Conservation (phyloP, 2,113 vertebrate genomes). For the Rallus limicola region DNA sequence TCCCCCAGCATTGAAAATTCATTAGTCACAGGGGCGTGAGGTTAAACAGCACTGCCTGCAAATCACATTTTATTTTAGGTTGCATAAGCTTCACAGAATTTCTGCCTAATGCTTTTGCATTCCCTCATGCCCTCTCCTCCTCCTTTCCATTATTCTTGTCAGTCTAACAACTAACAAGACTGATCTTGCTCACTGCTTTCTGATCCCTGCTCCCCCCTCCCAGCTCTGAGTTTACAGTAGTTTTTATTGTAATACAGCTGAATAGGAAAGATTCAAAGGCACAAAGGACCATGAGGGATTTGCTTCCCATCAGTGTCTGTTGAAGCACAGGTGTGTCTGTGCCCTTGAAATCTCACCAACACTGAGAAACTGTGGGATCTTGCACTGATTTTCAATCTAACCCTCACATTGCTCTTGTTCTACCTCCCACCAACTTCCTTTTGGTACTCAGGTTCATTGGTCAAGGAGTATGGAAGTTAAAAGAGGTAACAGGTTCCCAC, state of each 20-base stretch:
- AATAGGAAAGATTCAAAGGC: background rate
- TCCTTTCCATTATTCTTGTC: conserved; percentile 5
- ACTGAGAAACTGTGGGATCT: background rate
- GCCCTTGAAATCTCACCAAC: background rate
- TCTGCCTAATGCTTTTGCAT: background rate
- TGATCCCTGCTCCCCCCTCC: background rate
- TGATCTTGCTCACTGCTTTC: background rate
- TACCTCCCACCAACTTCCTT: background rate
- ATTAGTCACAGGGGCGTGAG: background rate
- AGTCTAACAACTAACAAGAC: background rate
- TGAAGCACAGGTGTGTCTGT: background rate
- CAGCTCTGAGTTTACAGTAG: background rate
- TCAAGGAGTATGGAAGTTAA: background rate
- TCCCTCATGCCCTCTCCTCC: background rate
- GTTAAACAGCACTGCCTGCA: background rate
- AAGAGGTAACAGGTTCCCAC: background rate
- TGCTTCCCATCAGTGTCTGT: background rate
- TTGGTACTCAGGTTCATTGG: background rate
- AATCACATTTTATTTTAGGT: background rate
- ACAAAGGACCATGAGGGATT: background rate
- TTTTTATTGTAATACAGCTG: background rate
- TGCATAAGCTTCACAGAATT: background rate
- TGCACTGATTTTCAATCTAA: background rate
- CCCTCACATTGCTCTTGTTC: background rate
- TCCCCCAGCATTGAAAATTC: background rate